These are phyloP conservation scores for Siniperca knerii DNA, from an alignment of 2,113 vertebrate genomes.

Conservation along the genomic window DNA sequence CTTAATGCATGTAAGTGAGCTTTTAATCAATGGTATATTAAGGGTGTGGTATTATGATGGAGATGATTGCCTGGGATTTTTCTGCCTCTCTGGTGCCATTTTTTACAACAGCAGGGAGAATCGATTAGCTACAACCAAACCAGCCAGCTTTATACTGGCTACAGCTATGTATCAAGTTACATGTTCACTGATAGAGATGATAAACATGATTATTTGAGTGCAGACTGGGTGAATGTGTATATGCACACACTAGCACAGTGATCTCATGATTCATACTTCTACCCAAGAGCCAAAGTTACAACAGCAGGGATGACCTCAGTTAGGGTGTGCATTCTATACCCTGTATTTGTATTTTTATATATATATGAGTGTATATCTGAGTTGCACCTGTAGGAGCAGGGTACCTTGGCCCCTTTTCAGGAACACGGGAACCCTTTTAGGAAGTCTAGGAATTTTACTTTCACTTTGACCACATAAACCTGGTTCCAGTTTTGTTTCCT, in stretches of 20 bases:
- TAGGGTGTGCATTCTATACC: conserved; percentile 8
- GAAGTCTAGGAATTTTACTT: background rate
- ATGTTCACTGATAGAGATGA: conserved; percentile 42
- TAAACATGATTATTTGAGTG: conserved; percentile 43
- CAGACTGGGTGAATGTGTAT: background rate
- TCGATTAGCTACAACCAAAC: conserved; percentile 56
- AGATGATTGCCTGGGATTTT: conserved; percentile 52
- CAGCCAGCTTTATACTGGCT: conserved; percentile 40
- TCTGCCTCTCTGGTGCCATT: conserved; percentile 44
- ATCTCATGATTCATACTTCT: conserved; percentile 46
- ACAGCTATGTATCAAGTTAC: conserved; percentile 58
- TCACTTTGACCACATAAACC: conserved; percentile 9
- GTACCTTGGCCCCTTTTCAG: background rate
- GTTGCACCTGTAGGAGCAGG: conserved; percentile 7
- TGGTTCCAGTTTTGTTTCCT: conserved; percentile 6
- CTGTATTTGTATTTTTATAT: too few species aligned
- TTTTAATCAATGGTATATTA: conserved; percentile 78
- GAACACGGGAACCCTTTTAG: background rate
- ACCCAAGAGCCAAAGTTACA: conserved; percentile 21
- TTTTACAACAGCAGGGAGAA: conserved; percentile 64
- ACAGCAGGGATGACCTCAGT: conserved; percentile 47
- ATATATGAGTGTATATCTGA: background rate
- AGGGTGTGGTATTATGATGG: conserved; percentile 58
- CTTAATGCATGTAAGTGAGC: conserved; percentile 70
- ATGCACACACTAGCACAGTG: conserved; percentile 15